A percentile compares a stretch with the other conserved stretches of the same genome.
These are phyloP conservation scores for Pluvianellus socialis DNA, from an alignment of 2,113 vertebrate species.

Conservation along the genomic window DNA sequence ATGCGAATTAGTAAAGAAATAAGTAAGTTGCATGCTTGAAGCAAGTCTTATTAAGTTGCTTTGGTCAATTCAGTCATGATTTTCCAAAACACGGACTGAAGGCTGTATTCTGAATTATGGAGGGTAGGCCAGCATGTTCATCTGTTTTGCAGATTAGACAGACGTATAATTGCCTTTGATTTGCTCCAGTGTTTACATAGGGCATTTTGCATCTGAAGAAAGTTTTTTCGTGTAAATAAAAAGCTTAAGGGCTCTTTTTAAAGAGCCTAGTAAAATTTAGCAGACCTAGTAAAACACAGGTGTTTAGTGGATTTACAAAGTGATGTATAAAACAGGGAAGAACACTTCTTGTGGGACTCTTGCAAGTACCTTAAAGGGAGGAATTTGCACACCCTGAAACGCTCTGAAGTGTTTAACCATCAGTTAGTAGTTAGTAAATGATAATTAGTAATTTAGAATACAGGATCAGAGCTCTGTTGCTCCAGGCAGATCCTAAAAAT, in stretches of 20 bases:
- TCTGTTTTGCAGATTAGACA: background rate
- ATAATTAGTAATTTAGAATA: background rate
- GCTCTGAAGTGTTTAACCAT: background rate
- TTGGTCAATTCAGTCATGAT: background rate
- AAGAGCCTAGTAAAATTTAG: background rate
- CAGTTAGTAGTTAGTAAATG: background rate
- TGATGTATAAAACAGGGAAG: background rate
- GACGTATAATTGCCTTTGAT: background rate
- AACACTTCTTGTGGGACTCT: background rate
- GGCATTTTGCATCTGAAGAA: background rate
- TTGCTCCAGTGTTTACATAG: background rate
- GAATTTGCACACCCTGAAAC: background rate
- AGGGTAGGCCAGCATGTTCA: background rate
- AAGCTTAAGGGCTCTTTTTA: background rate
- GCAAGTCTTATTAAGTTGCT: background rate
- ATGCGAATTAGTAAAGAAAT: background rate
- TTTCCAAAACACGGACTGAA: background rate
- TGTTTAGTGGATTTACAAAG: background rate
- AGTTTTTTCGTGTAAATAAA: background rate
- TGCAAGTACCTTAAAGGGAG: background rate
- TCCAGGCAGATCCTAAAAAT: background rate
- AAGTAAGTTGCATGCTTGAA: background rate
- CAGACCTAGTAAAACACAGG: background rate
- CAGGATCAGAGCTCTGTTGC: background rate
- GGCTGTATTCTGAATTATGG: background rate